These are phyloP conservation scores for Echinometra lucunter DNA, from an alignment of 53 echinoderm and acorn worm genomes.

Conservation along the genomic window DNA sequence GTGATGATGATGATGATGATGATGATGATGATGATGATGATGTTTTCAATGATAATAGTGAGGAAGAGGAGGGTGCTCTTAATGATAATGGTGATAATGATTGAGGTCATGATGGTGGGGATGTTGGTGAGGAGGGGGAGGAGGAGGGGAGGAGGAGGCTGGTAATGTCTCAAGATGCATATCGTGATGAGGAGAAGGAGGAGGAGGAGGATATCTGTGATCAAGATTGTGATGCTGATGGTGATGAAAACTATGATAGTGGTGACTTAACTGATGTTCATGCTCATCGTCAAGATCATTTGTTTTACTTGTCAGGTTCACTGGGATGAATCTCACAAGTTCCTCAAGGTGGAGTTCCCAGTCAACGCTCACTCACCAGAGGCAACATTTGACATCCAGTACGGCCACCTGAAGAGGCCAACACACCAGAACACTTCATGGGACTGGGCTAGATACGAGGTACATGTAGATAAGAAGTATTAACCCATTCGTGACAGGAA, in stretches of 20 bases:
- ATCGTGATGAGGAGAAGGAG: not conserved
- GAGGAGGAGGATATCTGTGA: not conserved
- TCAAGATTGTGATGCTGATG: not conserved
- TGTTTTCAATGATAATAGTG: not conserved
- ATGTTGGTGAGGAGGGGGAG: not conserved
- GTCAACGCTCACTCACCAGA: conserved; percentile 80
- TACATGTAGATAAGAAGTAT: too few relatives aligned
- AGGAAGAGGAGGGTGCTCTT: not conserved
- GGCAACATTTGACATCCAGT: conserved; percentile 95
- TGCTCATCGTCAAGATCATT: not conserved
- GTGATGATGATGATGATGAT: not conserved
- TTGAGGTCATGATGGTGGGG: not conserved
- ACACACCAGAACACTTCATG: conserved; percentile 96
- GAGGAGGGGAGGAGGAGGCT: too few relatives aligned
- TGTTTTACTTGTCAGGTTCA: conserved; percentile 69
- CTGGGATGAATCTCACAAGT: conserved; percentile 93
- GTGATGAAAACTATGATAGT: not conserved
- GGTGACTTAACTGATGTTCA: not conserved
- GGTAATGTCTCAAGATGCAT: too few relatives aligned
- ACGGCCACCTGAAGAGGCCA: conserved; percentile 87
- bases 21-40: not conserved
- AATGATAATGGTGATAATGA: not conserved
- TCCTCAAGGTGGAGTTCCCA: conserved; percentile 95
- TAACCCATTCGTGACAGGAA: too few relatives aligned
- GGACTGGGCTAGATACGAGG: conserved; percentile 96